A percentile compares a stretch with the other conserved stretches of the same genome.
These are phyloP conservation scores for Mactromeris polynyma DNA, from an alignment of 2,888 invertebrate genomes.

Conservation along the genomic window DNA sequence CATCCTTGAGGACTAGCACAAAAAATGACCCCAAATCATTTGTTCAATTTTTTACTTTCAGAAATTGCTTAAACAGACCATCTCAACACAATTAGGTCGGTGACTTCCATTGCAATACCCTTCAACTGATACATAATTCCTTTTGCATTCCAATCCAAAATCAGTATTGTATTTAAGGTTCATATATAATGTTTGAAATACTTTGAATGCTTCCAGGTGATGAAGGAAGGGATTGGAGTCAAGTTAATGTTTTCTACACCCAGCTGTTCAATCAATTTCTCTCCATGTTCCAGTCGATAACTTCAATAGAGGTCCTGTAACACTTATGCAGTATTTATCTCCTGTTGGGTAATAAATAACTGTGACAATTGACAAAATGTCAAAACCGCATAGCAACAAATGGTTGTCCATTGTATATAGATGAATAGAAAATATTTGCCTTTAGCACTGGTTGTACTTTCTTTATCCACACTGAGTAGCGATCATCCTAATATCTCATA, in stretches of 20 bases:
- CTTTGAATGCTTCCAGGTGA: background rate
- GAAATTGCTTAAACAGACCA: too few species aligned
- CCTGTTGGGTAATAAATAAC: constrained; percentile 35
- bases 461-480: background rate
- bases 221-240: background rate
- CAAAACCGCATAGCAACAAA: constrained; percentile 46
- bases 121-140: too few species aligned
- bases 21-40: too few species aligned
- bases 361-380: constrained; percentile 46
- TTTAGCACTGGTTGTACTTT: constrained; percentile 5
- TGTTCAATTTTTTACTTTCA: too few species aligned
- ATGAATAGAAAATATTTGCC: constrained; percentile 42
- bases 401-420: constrained; percentile 22
- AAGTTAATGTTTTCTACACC: background rate
- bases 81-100: too few species aligned
- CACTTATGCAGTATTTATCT: constrained; percentile 36
- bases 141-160: too few species aligned
- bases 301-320: constrained; percentile 1
- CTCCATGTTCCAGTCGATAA: background rate
- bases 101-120: too few species aligned
- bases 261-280: constrained; percentile 8
- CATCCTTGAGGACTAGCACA: too few species aligned
- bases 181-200: background rate
- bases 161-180: background rate
- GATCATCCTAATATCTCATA: constrained; percentile 8